Percentiles rank a stretch among this genome's conserved stretches.
These are phyloP conservation scores for Alloscopus bannaensis DNA, from an alignment of 2,888 invertebrate species.

Conservation along the genomic window DNA sequence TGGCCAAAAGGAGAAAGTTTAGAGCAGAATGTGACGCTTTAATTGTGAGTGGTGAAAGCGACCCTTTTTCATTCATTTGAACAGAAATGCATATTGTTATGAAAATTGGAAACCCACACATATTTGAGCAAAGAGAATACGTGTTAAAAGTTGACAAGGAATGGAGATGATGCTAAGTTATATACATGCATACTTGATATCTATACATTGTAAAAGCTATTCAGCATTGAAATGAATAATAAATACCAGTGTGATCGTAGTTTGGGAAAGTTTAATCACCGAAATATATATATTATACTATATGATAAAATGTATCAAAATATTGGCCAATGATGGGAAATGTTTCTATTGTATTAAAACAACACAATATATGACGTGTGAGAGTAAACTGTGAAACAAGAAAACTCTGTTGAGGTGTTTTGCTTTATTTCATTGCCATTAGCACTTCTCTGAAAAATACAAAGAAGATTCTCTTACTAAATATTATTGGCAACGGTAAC, in stretches of 20 bases:
- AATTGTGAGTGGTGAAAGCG: background rate
- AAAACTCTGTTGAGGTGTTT: too few species aligned
- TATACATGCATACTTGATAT: too few species aligned
- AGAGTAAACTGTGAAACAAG: constrained; percentile 14
- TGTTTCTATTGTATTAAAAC: too few species aligned
- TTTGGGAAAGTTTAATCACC: constrained; percentile 40
- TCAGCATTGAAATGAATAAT: constrained; percentile 8
- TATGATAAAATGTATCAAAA: too few species aligned
- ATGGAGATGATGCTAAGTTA: too few species aligned
- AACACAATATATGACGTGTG: too few species aligned
- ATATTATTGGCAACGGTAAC: too few species aligned
- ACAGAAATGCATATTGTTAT: background rate
- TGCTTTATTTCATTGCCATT: too few species aligned
- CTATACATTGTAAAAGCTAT: background rate
- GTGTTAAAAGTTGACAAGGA: too few species aligned
- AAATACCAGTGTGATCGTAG: constrained; percentile 54
- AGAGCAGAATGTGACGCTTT: background rate
- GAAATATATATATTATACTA: constrained; percentile 30
- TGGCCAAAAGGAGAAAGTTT: constrained; percentile 15
- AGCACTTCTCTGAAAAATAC: too few species aligned
- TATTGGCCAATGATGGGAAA: constrained; percentile 55
- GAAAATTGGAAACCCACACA: constrained; percentile 4
- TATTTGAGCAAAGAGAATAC: constrained; percentile 2
- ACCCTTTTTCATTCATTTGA: too few species aligned
- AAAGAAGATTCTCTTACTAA: too few species aligned